phyloP scores from a whole-genome alignment of 2,888 invertebrate species.

The Selenia dentaria region DNA sequence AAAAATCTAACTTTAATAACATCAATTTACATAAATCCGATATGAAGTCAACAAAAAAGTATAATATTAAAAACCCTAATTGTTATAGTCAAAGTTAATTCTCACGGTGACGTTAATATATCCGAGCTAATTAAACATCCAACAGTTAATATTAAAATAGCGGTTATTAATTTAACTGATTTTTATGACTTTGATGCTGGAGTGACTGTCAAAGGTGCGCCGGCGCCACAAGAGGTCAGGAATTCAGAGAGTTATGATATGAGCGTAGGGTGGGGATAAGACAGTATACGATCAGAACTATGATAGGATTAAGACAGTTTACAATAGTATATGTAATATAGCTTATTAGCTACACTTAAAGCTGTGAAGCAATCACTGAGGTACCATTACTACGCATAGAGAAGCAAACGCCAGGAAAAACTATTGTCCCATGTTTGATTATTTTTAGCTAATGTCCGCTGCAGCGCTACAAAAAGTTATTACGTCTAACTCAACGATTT shows the following conservation, averaged over 20 bases:
- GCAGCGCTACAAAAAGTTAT: no score
- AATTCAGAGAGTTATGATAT: conserved; percentile 16
- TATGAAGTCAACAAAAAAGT: conserved; percentile 20
- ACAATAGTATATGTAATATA: no score
- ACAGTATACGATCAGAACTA: no score
- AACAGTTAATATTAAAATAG: conserved; percentile 45
- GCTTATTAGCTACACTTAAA: no score
- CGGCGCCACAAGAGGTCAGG: conserved; percentile 26
- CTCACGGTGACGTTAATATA: conserved; percentile 55
- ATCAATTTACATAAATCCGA: conserved; percentile 40
- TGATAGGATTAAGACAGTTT: no score
- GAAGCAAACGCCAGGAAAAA: no score
- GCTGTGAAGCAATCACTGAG: no score
- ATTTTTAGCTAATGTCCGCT: no score
- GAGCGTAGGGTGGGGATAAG: background rate
- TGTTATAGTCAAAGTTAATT: conserved; percentile 55
- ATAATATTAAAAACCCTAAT: conserved; percentile 51
- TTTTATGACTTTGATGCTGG: conserved; percentile 40
- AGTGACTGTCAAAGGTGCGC: conserved; percentile 18
- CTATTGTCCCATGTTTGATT: no score
- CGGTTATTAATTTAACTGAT: conserved; percentile 51
- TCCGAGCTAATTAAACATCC: conserved; percentile 51
- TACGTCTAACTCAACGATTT: no score
- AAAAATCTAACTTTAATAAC: conserved; percentile 32
- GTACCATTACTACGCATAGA: no score